phyloP scores from a whole-genome alignment of 2,113 vertebrate genomes.

The Nettapus auritus region DNA sequence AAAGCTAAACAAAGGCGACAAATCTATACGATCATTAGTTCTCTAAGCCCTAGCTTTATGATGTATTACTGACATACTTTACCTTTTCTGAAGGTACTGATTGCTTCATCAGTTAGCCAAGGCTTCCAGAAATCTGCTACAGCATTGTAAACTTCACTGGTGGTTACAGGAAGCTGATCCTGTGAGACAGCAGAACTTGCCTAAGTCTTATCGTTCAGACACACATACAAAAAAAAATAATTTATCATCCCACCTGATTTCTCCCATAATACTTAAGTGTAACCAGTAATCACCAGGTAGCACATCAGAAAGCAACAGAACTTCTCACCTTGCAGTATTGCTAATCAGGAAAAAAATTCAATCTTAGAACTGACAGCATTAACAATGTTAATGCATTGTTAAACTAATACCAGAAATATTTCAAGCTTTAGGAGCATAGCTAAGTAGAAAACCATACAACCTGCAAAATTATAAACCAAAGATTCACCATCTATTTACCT shows the following conservation, averaged over 20 bases:
- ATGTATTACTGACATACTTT: neutral
- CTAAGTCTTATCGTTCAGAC: neutral
- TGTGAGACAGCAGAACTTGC: slow-evolving; percentile 64
- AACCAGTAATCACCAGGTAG: neutral
- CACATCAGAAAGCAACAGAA: neutral
- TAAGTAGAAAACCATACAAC: neutral
- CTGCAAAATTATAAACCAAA: neutral
- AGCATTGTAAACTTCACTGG: slow-evolving; percentile 86
- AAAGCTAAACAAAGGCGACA: neutral
- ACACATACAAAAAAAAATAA: neutral
- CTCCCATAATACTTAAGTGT: neutral
- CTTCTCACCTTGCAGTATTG: neutral
- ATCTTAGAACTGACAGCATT: neutral
- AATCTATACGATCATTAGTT: neutral
- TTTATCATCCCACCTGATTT: neutral
- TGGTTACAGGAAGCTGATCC: slow-evolving; percentile 88
- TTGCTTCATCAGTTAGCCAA: slow-evolving; percentile 87
- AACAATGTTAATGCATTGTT: neutral
- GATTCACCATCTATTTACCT: neutral
- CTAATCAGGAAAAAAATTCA: neutral
- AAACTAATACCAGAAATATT: neutral
- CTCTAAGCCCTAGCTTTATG: neutral
- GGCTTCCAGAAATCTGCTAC: slow-evolving; percentile 88
- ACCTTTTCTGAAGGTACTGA: slow-evolving; percentile 89
- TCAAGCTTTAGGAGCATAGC: neutral